phyloP scores from a whole-genome alignment of 2,797 vertebrate genomes.

The Serranus cabrilla region DNA sequence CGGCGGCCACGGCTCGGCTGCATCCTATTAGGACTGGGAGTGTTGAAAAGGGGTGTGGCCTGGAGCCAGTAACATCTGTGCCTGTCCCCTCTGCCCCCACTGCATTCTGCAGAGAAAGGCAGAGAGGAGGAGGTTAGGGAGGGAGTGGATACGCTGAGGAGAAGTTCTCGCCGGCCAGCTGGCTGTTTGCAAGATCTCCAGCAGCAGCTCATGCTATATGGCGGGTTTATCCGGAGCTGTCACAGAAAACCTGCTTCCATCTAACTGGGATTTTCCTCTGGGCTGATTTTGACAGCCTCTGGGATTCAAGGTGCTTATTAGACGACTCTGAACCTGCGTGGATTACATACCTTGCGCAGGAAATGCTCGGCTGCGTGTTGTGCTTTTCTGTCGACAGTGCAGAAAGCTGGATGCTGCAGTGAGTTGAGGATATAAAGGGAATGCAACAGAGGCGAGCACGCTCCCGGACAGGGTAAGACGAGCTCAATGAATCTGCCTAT shows the following conservation, averaged over 20 bases:
- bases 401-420: constrained; percentile 74
- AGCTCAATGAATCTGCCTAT: constrained; percentile 59
- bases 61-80: constrained; percentile 85
- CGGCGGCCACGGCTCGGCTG: constrained; percentile 66
- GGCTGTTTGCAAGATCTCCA: constrained; percentile 59
- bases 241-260: constrained; percentile 34
- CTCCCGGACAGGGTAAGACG: constrained; percentile 79
- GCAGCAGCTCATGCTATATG: constrained; percentile 44
- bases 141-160: constrained; percentile 62
- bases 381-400: constrained; percentile 61
- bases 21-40: constrained; percentile 82
- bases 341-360: constrained; percentile 63
- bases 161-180: constrained; percentile 69
- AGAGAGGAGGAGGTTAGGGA: constrained; percentile 65
- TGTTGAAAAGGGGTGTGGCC: constrained; percentile 86
- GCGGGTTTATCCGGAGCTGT: constrained; percentile 31
- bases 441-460: constrained; percentile 61
- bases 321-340: constrained; percentile 63
- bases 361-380: constrained; percentile 60
- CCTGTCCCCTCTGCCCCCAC: constrained; percentile 76
- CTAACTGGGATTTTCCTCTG: constrained; percentile 54
- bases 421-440: constrained; percentile 72
- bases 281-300: constrained; percentile 50
- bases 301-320: constrained; percentile 56
- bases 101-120: constrained; percentile 76